Evolutionary conservation across 1,140 invertebrate genomes (phyloP).

Genomic region (Dryas iulia): DNA sequence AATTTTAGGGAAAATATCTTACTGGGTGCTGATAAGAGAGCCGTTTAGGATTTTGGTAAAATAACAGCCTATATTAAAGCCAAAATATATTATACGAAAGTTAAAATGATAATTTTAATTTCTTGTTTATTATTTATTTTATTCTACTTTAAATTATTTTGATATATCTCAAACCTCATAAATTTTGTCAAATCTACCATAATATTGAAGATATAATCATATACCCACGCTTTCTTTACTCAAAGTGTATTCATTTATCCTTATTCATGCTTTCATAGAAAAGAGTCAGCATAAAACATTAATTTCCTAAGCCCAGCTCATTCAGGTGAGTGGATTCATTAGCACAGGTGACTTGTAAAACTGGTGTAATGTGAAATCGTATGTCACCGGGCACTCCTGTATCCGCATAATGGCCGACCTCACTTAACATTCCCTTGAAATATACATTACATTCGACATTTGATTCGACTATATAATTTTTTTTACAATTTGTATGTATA

Average conservation of each 20-base stretch:
- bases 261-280: background rate
- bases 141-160: no score
- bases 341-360: constrained; percentile 68
- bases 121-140: no score
- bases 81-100: no score
- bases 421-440: constrained; percentile 22
- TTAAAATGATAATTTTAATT: no score
- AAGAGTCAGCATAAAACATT: constrained; percentile 53
- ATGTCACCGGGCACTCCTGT: constrained; percentile 55
- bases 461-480: constrained; percentile 1
- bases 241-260: background rate
- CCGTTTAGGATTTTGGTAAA: background rate
- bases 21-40: background rate
- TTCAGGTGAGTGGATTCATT: constrained; percentile 63
- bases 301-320: constrained; percentile 33
- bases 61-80: background rate
- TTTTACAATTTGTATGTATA: background rate
- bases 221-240: background rate
- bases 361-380: constrained; percentile 46
- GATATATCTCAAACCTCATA: no score
- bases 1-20: background rate
- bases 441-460: constrained; percentile 6
- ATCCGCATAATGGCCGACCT: constrained; percentile 24
- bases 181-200: no score
- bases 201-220: no score